These are phyloP conservation scores for Aphyosemion australe DNA, from an alignment of 2,113 vertebrate genomes.

Conservation along the genomic window DNA sequence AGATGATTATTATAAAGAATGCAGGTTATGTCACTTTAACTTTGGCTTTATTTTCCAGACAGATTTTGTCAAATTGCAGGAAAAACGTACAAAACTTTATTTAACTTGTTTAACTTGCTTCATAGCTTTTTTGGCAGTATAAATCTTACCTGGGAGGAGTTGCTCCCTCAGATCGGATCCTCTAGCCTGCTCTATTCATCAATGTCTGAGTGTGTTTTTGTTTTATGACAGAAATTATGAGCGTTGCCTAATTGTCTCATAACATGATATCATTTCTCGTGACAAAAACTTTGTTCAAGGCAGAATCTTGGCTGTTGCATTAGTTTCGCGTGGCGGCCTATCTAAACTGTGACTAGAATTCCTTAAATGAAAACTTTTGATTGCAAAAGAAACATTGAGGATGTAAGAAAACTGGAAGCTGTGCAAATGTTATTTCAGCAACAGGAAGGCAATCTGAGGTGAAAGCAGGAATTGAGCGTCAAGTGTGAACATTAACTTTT, in stretches of 20 bases:
- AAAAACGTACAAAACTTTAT: too few species aligned
- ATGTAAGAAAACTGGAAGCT: not conserved
- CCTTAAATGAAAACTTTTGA: conserved; percentile 9
- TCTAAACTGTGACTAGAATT: conserved; percentile 29
- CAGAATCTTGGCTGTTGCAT: conserved; percentile 20
- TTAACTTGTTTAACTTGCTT: too few species aligned
- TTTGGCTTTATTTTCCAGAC: not conserved
- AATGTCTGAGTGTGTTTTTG: not conserved
- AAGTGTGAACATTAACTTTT: not conserved
- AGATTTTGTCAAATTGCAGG: too few species aligned
- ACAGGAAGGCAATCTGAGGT: not conserved
- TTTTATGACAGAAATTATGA: conserved; percentile 18
- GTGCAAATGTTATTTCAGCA: too few species aligned
- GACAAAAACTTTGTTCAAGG: conserved; percentile 45
- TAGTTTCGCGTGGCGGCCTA: conserved; percentile 20
- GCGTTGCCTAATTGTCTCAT: conserved; percentile 32
- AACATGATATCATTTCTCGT: conserved; percentile 60
- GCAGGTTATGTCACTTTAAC: too few species aligned
- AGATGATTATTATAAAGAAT: too few species aligned
- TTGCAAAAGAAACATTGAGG: not conserved
- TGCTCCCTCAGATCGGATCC: not conserved
- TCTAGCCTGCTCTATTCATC: not conserved
- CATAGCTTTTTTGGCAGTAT: too few species aligned
- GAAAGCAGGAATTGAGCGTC: not conserved
- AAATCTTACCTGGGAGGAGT: too few species aligned